Percentiles rank a stretch among this genome's conserved stretches.
Conservation (phyloP, 2,113 vertebrate genomes). For the Centropristis striata region DNA sequence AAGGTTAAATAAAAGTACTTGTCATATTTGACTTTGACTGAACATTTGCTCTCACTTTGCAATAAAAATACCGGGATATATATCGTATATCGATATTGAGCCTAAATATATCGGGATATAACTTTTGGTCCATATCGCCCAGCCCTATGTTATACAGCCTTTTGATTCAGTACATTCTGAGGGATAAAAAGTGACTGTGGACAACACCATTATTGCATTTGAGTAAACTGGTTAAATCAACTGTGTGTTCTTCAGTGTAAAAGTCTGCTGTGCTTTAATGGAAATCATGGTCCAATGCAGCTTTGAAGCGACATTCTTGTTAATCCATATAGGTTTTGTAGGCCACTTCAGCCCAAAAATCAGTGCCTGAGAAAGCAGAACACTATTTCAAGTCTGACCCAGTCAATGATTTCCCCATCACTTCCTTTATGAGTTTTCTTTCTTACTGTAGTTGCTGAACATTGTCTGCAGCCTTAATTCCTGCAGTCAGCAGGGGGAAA, state of each 20-base stretch:
- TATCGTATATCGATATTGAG: too few species aligned
- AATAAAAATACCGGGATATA: too few species aligned
- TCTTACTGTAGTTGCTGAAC: constrained; percentile 6
- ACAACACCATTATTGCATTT: neutral
- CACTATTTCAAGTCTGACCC: constrained; percentile 2
- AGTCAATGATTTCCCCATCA: constrained; percentile 26
- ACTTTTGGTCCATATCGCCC: too few species aligned
- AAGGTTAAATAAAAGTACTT: too few species aligned
- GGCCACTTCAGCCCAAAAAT: constrained; percentile 10
- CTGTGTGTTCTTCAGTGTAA: neutral
- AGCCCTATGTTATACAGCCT: too few species aligned
- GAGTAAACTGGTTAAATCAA: neutral
- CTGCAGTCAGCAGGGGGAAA: constrained; percentile 21
- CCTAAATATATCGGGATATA: too few species aligned
- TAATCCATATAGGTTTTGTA: constrained; percentile 14
- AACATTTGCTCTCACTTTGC: too few species aligned
- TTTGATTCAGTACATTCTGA: too few species aligned
- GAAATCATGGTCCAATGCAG: neutral
- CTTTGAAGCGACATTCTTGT: constrained; percentile 25
- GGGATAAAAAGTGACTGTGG: neutral
- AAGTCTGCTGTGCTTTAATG: neutral
- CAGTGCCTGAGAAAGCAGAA: constrained; percentile 20
- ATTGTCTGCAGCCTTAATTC: constrained; percentile 26
- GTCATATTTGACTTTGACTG: too few species aligned
- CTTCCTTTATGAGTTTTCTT: constrained; percentile 28